phyloP scores from a whole-genome alignment of 2,797 vertebrate genomes.

The Falco peregrinus region DNA sequence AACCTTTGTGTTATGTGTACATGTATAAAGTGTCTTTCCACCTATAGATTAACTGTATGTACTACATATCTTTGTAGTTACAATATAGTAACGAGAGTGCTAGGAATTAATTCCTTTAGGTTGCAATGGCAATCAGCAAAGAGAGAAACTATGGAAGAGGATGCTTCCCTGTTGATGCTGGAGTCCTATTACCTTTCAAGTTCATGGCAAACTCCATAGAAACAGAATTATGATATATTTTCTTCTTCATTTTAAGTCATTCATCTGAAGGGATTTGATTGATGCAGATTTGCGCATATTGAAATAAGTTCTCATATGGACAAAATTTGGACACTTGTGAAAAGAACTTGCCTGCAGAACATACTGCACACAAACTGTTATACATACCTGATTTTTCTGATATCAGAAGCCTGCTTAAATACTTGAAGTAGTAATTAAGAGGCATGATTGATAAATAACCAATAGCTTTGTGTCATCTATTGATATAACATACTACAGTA shows the following conservation, averaged over 20 bases:
- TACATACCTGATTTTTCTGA: neutral
- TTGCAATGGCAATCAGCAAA: neutral
- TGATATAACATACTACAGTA: neutral
- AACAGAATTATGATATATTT: neutral
- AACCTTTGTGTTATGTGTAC: neutral
- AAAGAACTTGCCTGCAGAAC: neutral
- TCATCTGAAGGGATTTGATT: neutral
- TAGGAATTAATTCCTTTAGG: neutral
- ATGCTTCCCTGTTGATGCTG: neutral
- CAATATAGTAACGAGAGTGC: neutral
- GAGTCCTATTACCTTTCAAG: neutral
- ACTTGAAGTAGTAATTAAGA: neutral
- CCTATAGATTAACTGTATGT: neutral
- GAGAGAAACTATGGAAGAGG: neutral
- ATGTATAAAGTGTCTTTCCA: neutral
- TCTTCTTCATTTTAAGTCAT: neutral
- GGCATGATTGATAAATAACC: neutral
- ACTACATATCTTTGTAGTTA: neutral
- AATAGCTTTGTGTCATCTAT: neutral
- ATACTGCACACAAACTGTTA: neutral
- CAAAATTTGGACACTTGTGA: neutral
- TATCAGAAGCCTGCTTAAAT: neutral
- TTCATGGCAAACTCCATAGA: neutral
- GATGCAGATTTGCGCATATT: neutral
- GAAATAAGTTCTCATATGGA: neutral